Base-by-base conservation (phyloP, 1,140 invertebrate genomes). In the Habropoda laboriosa region DNA sequence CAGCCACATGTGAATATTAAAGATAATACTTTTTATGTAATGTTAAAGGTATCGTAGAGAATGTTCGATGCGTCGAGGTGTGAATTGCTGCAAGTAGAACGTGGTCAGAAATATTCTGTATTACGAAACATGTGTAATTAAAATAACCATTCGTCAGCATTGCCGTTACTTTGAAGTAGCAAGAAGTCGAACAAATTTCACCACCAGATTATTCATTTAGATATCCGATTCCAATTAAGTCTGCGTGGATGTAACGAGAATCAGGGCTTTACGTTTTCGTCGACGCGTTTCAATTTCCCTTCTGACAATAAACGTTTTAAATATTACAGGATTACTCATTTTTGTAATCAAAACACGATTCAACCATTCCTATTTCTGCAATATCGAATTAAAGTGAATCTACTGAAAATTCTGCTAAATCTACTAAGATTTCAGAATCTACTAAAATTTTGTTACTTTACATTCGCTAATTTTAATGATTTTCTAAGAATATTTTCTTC, bases 151-250 rank as follows among this genome's bases (percentile, higher is more conserved):
- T 12, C 21, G 18, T 5, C 42, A 32, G 5, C 30, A 42, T 38
- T 24, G 6, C 57, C 57, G n/a, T n/a, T n/a, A 27, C 4, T 6
- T 27, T 7, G 24, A 55, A 42, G 12, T 1, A 32, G n/a, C n/a
- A 18, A 42, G n/a, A 24, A n/a, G 16, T 21, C 0, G 24, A 66
- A 66, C 35, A 57, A 45, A 55, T 21, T 76, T 53, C 40, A 45
- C 21, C 13, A 5, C 8, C 27, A 42, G 47, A 76, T 76, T 32
- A 57, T 42, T 40, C 49, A 13, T 32, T 51, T 32, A 45, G 49
- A 76, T 67, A 51, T 18, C 51, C 35, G 61, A 24, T 55, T 55
- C 21, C 47, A 76, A 76, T 76, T 57, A 57, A 57, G 27, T 35
- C 13, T 12, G 32, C 7, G 21, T 1, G 4, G 42, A 7, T 40